Percentiles rank a stretch among this genome's conserved stretches.
phyloP scores from a whole-genome alignment of 1,140 invertebrate species.

The Meloidogyne floridensis region DNA sequence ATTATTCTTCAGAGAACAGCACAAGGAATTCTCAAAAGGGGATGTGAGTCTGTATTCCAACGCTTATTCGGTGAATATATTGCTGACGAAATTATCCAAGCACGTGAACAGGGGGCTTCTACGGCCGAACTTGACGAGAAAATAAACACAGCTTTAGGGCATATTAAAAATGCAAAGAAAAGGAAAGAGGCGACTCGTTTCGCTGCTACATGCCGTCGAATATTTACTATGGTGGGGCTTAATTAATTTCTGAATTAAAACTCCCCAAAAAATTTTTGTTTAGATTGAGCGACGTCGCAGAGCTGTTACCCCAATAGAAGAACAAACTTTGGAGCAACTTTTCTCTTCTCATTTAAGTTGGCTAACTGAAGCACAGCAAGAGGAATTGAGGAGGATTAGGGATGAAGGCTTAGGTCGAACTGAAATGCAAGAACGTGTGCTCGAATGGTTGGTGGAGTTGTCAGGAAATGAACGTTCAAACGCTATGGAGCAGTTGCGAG shows the following conservation, averaged over 20 bases:
- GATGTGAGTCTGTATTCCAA: slow-evolving; percentile 33
- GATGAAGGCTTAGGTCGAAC: slow-evolving; percentile 42
- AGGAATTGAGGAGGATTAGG: slow-evolving; percentile 40
- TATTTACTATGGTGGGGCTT: slow-evolving; percentile 28
- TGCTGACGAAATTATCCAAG: slow-evolving; percentile 38
- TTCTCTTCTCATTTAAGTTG: slow-evolving; percentile 41
- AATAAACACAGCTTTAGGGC: slow-evolving; percentile 33
- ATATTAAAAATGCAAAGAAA: slow-evolving; percentile 32
- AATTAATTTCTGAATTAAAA: background rate
- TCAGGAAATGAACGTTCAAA: slow-evolving; percentile 37
- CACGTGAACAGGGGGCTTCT: slow-evolving; percentile 41
- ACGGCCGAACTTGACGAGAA: slow-evolving; percentile 41
- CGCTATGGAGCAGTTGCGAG: slow-evolving; percentile 33
- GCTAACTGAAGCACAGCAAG: slow-evolving; percentile 44
- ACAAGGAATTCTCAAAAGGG: slow-evolving; percentile 16
- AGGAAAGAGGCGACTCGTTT: slow-evolving; percentile 16
- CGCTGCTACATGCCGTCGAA: slow-evolving; percentile 18
- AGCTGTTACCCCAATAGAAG: background rate
- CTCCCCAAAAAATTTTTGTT: no score
- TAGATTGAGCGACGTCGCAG: slow-evolving; percentile 18
- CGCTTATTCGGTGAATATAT: slow-evolving; percentile 45
- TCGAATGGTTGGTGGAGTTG: slow-evolving; percentile 39
- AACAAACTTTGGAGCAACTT: slow-evolving; percentile 44
- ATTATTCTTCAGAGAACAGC: slow-evolving; percentile 1
- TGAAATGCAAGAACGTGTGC: slow-evolving; percentile 44